A percentile compares a stretch with the other conserved stretches of the same genome.
Conservation (phyloP, 2,113 vertebrate genomes). For the Gopherus evgoodei region DNA sequence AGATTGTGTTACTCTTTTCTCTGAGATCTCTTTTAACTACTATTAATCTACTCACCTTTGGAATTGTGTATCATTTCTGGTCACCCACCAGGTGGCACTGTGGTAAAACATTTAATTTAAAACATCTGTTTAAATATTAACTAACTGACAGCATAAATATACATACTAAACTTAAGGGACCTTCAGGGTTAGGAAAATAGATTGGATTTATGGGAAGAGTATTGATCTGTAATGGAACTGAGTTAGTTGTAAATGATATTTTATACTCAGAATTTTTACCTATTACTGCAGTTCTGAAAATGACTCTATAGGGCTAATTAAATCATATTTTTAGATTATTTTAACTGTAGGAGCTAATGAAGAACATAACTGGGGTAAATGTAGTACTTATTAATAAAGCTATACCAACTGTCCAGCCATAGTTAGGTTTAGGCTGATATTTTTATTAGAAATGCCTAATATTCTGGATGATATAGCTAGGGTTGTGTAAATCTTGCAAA, state of each 20-base stretch:
- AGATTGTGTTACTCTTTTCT: accelerated
- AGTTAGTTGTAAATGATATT: not conserved
- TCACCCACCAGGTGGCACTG: conserved; percentile 59
- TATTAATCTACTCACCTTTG: not conserved
- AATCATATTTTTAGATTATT: not conserved
- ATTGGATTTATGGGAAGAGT: not conserved
- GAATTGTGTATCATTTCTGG: not conserved
- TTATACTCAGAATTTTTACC: not conserved
- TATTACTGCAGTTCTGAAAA: not conserved
- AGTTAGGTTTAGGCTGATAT: accelerated
- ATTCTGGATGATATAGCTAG: not conserved
- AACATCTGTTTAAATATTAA: accelerated
- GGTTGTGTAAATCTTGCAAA: accelerated
- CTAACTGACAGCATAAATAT: accelerated
- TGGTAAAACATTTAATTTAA: not conserved
- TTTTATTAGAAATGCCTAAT: accelerated
- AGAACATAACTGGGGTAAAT: not conserved
- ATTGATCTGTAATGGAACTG: not conserved
- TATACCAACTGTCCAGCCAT: accelerated
- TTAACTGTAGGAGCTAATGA: accelerated
- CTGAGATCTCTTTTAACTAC: not conserved
- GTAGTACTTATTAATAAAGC: not conserved
- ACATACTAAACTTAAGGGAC: not conserved
- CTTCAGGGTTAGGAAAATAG: not conserved
- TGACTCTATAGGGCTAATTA: not conserved